Evolutionary conservation across 2,888 invertebrate species (phyloP), one percentile per base, ranked within the genome.

Genomic region (Cheilosia urbana): DNA sequence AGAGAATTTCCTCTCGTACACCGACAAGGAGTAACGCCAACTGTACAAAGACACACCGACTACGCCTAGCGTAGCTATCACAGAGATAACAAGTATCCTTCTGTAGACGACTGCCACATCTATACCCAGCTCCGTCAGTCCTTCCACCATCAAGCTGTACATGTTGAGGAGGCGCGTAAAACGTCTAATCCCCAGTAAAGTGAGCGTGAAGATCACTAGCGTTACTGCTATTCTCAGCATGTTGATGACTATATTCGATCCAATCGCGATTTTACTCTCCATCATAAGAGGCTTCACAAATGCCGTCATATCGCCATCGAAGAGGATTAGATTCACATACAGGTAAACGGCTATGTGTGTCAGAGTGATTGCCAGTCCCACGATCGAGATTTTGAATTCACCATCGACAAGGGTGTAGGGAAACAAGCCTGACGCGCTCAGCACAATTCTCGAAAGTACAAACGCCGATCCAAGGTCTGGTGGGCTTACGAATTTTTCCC

Each of bases 261-360:
- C 65, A 0, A 87, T 51, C 0, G 87, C 76, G 45, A 89, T n/a
- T 0, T 63, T 30, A 0, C 87, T 89, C 21, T 88, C 65, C 2
- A 87, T 87, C 17, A 88, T 78, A 34, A 89, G 75, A 0, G 89
- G 89, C 4, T 89, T 88, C 0, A 87, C 87, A 71, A 88, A 89
- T n/a, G 69, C 53, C 0, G 45, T 40, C 81, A 88, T 87, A 42
- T 88, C 88, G 4, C 73, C 69, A n/a, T 81, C 13, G 9, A 89
- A 40, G 6, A 89, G 34, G 1, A 68, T 87, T 0, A 80, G 11
- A 49, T 89, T 90, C 5, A 89, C 88, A 68, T 88, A 89, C 17
- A 68, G 51, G 72, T 87, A 89, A 37, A 87, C 24, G 1, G 55
- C 2, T 6, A 89, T 19, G 47, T 90, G 89, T 0, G 83, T 2